These are phyloP conservation scores for Chlorops oryzae DNA, from an alignment of 1,140 invertebrate species.

Conservation along the genomic window DNA sequence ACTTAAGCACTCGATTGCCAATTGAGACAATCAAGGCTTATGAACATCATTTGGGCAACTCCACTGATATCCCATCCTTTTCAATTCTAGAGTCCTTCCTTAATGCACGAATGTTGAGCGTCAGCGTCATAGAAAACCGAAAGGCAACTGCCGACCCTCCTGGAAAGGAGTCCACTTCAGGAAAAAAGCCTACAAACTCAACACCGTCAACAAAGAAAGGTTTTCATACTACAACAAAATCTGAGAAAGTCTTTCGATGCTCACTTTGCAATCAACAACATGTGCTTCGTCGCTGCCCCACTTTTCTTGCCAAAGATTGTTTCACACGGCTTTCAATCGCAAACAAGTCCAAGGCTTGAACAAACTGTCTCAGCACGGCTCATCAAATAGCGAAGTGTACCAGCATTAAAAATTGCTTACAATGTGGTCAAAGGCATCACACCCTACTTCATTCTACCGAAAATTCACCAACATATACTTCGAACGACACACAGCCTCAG, in stretches of 20 bases:
- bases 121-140: background rate
- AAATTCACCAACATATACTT: no score
- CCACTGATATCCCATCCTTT: background rate
- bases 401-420: constrained; percentile 3
- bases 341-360: background rate
- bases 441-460: background rate
- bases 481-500: no score
- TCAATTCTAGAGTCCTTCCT: background rate
- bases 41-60: constrained; percentile 1
- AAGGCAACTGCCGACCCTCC: background rate
- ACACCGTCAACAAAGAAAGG: no score
- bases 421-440: constrained; percentile 2
- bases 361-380: background rate
- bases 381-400: background rate
- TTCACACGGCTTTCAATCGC: background rate
- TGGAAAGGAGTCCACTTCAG: no score
- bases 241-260: background rate
- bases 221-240: no score
- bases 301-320: constrained; percentile 3
- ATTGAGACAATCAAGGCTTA: background rate
- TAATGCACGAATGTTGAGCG: background rate
- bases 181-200: no score
- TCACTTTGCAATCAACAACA: background rate
- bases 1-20: background rate
- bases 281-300: background rate